Evolutionary conservation across 2,113 vertebrate genomes (phyloP), one percentile per base, ranked within the genome.

Genomic region (Turnix velox): DNA sequence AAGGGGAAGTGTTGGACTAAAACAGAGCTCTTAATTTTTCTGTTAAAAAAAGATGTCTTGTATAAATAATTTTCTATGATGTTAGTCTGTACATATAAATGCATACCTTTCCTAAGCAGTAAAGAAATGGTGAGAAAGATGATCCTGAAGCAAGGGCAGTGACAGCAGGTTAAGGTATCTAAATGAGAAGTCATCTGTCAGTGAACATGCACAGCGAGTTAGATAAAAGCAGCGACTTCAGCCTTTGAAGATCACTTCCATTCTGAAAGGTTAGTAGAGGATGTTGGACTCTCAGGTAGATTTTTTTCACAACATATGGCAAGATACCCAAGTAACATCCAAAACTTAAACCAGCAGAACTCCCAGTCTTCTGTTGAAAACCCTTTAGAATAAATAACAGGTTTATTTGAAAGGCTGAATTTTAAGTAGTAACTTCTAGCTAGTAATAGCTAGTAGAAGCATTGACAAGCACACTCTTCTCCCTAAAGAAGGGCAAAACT

Each of bases 401-500:
- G 22, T 63, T 80, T 90, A 55, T 71, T 59, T 88, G 67, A 31
- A 87, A 83, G 27, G 23, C 51, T 89, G 0, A 83, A 87, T 80
- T 87, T 30, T 31, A 69, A 79, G 40, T 63, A 62, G 6, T 58
- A 13, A 13, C 27, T 80, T 86, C 23, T 80, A n/a, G n/a, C 68
- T 86, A 71, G 77, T 48, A 40, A 87, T 66, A 75, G 31, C 11
- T 74, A 14, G 58, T 43, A 52, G 90, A 80, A 92, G 39, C 77
- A 48, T 11, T 49, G 73, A 81, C 76, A 71, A 92, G 65, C 68
- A 22, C 77, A 27, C 25, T 71, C 19, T 68, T 90, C 39, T 96
- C 85, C 58, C 93, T 12, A 58, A 35, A 77, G 93, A 95, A 86
- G 91, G 81, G 2, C 37, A 81, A 42, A 35, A 63, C 63, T 96